Conservation (phyloP, 2,888 invertebrate genomes). For the Notocelia uddmanniana region DNA sequence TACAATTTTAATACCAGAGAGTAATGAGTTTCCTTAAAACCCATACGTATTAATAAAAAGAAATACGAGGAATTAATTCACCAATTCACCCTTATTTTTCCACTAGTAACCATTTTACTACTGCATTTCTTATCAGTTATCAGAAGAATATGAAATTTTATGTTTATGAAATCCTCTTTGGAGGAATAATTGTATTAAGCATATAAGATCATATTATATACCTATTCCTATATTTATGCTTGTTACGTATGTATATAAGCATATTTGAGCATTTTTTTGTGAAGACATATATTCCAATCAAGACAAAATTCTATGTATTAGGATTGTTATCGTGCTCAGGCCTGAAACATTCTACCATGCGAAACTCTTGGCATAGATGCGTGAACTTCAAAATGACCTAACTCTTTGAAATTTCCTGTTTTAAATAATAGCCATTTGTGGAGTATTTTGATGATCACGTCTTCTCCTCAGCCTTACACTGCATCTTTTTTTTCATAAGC, state of each 20-base stretch:
- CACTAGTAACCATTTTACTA: no score
- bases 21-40: no score
- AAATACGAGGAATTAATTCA: no score
- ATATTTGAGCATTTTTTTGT: neutral
- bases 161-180: no score
- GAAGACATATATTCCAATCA: neutral
- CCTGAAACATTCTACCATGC: constrained; percentile 34
- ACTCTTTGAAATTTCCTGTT: neutral
- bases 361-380: constrained; percentile 20
- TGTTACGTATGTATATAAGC: no score
- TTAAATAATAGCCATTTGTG: neutral
- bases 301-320: neutral
- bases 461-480: constrained; percentile 31
- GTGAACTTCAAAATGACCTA: constrained; percentile 38
- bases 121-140: no score
- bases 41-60: no score
- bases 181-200: no score
- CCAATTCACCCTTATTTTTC: no score
- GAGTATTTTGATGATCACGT: constrained; percentile 38
- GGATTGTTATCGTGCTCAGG: constrained; percentile 25
- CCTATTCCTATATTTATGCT: no score
- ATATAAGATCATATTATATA: neutral
- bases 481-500: constrained; percentile 28
- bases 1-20: no score
- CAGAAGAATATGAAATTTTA: no score